Conservation (phyloP, 2,113 vertebrate species). For the Sclerurus mexicanus region DNA sequence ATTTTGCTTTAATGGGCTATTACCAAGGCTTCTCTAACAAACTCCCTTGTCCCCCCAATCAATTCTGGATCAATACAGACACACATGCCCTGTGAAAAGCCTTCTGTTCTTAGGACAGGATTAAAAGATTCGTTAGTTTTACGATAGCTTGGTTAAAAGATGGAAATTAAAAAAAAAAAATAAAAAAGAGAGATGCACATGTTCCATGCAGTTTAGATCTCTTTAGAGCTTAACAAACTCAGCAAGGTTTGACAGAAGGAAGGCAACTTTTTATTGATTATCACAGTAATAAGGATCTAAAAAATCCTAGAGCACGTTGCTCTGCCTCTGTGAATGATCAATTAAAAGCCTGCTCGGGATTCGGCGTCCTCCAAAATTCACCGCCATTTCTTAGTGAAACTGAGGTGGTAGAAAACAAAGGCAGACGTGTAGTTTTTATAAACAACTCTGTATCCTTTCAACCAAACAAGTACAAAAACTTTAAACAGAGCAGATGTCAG, state of each 20-base stretch:
- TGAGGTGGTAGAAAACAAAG: not conserved
- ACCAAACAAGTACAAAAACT: not conserved
- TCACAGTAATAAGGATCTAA: not conserved
- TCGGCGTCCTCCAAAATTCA: not conserved
- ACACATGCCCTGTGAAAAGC: conserved; percentile 64
- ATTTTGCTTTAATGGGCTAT: conserved; percentile 77
- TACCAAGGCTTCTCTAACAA: conserved; percentile 69
- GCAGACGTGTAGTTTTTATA: not conserved
- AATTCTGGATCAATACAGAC: conserved; percentile 80
- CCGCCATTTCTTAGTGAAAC: not conserved
- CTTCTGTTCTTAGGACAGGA: conserved; percentile 77
- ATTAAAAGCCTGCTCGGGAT: not conserved
- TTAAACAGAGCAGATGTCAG: not conserved
- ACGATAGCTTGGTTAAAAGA: conserved; percentile 62
- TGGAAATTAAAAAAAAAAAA: not conserved
- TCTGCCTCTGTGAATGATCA: not conserved
- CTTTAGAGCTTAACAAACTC: conserved; percentile 33
- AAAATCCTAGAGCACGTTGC: not conserved
- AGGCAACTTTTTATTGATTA: conserved; percentile 24
- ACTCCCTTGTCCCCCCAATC: conserved; percentile 55
- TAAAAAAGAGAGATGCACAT: not conserved
- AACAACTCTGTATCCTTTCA: not conserved
- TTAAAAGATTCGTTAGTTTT: conserved; percentile 73
- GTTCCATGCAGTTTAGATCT: not conserved
- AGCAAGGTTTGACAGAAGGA: conserved; percentile 29